Base-by-base conservation (phyloP, 2,113 vertebrate species). In the Plotosus lineatus region DNA sequence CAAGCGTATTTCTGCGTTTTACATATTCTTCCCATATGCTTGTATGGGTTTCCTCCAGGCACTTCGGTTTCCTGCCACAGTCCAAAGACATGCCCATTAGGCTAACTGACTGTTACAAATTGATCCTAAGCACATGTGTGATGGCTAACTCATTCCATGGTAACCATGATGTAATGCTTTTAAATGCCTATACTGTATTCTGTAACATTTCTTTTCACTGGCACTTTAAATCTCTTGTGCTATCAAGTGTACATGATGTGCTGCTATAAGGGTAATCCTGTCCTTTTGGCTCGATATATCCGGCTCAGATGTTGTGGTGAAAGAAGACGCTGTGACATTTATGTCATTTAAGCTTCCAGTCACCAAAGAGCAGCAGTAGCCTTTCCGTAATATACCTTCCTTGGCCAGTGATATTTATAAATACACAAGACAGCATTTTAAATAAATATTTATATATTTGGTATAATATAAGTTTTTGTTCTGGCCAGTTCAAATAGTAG, bases 301-400 rank as follows among this genome's bases (percentile, higher is more conserved):
- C 10, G 9, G 82, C 83, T 74, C 50, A 51, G 21, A 66, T 77
- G 56, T 58, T 61, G 28, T 40, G 17, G 71, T 61, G 75, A 81
- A 75, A 81, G 38, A 60, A 42, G 31, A 74, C 14, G 76, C 75
- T 73, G 26, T 80, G 85, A 82, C 85, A 84, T 86, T 82, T 84
- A 75, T 76, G 78, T 63, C n/a, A n/a, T n/a, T n/a, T n/a, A 81
- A 58, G 71, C 44, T 42, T 53, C 53, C 17, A 78, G 55, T 74
- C 75, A 78, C 31, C 48, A 36, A 53, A 17, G 50, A 73, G 36
- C n/a, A 26, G 44, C 31, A 69, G 65, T 21, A 48, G 38, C 63
- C 63, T 68, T 40, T 53, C 17, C 50, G 26, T 33, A n/a, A 31
- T 48, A 50, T 15, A 12, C 21, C 60, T 63, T 48, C 31, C 17